Conservation (phyloP, 1,140 invertebrate species). For the Drosophila asahinai region DNA sequence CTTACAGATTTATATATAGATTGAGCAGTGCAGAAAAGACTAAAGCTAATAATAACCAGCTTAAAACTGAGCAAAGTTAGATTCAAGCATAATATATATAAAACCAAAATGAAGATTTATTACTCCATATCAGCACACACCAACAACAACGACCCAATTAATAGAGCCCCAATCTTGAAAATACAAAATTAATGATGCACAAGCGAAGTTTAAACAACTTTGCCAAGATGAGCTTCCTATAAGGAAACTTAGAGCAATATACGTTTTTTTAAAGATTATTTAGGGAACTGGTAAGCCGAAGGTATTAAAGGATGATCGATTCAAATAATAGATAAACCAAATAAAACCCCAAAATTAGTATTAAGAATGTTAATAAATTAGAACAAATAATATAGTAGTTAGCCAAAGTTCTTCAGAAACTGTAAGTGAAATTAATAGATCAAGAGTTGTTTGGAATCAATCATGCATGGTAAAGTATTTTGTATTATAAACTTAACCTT, state of each 20-base stretch:
- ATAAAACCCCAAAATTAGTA: not conserved
- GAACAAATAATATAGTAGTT: too few species aligned
- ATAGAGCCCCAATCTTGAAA: slow-evolving; percentile 33
- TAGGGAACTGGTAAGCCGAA: not conserved
- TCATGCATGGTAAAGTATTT: not conserved
- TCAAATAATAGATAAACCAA: not conserved
- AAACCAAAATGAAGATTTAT: slow-evolving; percentile 45
- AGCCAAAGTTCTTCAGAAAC: too few species aligned
- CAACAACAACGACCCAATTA: slow-evolving; percentile 38
- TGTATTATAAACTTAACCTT: not conserved
- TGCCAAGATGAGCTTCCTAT: slow-evolving; percentile 8
- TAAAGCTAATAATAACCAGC: not conserved
- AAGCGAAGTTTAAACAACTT: slow-evolving; percentile 26
- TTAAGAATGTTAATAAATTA: not conserved
- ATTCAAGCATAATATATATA: slow-evolving; percentile 6
- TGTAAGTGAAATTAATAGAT: too few species aligned
- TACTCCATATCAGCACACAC: slow-evolving; percentile 32
- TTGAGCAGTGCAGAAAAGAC: not conserved
- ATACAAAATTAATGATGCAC: slow-evolving; percentile 35
- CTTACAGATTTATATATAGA: slow-evolving; percentile 7
- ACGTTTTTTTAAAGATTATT: not conserved
- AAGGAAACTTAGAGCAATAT: not conserved
- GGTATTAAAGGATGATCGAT: not conserved
- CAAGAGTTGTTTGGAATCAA: not conserved
- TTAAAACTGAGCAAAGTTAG: slow-evolving; percentile 1